phyloP scores from a whole-genome alignment of 2,113 vertebrate genomes.

The Sander lucioperca region DNA sequence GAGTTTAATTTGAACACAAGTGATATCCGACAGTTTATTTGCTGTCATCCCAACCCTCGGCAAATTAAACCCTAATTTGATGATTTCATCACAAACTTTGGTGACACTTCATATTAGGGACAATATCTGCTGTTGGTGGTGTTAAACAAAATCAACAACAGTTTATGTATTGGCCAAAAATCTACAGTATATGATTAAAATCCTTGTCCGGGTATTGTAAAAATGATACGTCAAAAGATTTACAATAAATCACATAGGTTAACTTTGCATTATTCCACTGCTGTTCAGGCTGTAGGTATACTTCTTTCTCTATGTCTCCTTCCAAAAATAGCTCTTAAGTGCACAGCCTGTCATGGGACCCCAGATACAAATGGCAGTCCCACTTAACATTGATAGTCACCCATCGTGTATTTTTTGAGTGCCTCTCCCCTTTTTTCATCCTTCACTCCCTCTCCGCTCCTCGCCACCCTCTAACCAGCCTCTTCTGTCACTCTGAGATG shows the following conservation, averaged over 20 bases:
- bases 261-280: neutral
- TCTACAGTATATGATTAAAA: neutral
- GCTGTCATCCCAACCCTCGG: neutral
- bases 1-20: neutral
- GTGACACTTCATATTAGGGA: neutral
- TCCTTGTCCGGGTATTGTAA: neutral
- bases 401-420: conserved; percentile 67
- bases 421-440: conserved; percentile 11
- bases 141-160: neutral
- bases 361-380: conserved; percentile 48
- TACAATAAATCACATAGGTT: neutral
- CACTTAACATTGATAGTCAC: conserved; percentile 62
- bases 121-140: neutral
- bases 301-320: neutral
- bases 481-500: conserved; percentile 53
- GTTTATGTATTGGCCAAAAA: neutral
- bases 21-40: neutral
- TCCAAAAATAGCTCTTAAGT: conserved; percentile 50
- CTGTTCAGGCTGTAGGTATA: neutral
- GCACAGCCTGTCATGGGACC: conserved; percentile 35
- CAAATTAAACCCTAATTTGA: neutral
- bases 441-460: neutral
- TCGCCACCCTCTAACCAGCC: conserved; percentile 10
- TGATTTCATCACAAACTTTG: neutral
- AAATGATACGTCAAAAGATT: neutral